phyloP scores from a whole-genome alignment of 2,797 vertebrate genomes.

The Zenarchopterus dispar region DNA sequence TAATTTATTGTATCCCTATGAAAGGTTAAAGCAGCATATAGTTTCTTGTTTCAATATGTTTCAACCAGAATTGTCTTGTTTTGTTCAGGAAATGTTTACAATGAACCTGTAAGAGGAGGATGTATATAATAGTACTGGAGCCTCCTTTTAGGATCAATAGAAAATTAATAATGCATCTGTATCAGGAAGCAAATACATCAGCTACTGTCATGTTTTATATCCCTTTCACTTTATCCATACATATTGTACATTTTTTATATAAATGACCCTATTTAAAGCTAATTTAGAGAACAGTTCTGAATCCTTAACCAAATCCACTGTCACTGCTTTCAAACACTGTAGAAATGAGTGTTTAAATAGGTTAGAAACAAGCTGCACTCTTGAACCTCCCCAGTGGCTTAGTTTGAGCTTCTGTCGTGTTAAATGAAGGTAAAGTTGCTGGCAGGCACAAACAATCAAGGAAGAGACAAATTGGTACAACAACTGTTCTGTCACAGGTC shows the following conservation, averaged over 20 bases:
- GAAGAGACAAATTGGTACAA: conserved; percentile 6
- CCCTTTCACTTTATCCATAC: neutral
- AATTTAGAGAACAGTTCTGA: neutral
- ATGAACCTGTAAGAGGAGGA: neutral
- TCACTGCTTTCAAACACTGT: neutral
- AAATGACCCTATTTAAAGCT: neutral
- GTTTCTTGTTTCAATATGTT: too few species aligned
- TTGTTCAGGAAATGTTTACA: neutral
- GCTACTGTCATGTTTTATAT: neutral
- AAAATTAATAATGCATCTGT: conserved; percentile 1
- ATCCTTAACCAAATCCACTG: neutral
- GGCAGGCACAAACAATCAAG: too few species aligned
- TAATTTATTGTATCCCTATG: too few species aligned
- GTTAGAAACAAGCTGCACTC: neutral
- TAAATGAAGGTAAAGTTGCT: neutral
- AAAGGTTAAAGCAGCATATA: too few species aligned
- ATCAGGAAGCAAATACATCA: neutral
- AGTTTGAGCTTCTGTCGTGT: neutral
- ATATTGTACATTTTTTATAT: neutral
- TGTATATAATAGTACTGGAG: neutral
- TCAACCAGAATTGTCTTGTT: neutral
- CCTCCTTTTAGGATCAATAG: neutral
- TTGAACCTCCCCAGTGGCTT: neutral
- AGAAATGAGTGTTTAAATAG: neutral
- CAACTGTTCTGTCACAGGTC: neutral